Percentiles rank a stretch among this genome's conserved stretches.
phyloP scores from a whole-genome alignment of 2,888 invertebrate genomes.

The Rosalia funebris region DNA sequence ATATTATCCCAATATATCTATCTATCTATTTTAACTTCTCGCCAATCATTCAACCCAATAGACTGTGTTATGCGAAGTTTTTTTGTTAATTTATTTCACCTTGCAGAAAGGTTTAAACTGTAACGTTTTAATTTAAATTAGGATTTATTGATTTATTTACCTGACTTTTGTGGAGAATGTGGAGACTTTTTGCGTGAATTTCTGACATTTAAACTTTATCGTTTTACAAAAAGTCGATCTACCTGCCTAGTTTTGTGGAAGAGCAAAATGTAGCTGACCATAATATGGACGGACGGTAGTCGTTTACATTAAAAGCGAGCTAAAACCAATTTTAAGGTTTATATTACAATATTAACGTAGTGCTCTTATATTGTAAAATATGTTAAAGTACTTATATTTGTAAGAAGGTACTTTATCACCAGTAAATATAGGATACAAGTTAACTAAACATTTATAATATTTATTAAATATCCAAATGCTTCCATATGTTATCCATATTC shows the following conservation, averaged over 20 bases:
- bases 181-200: neutral
- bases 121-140: slow-evolving; percentile 5
- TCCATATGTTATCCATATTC: no score
- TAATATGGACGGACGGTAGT: neutral
- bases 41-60: slow-evolving; percentile 12
- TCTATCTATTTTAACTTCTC: slow-evolving; percentile 24
- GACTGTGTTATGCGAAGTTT: slow-evolving; percentile 6
- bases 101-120: slow-evolving; percentile 9
- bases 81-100: slow-evolving; percentile 5
- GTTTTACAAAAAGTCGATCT: neutral
- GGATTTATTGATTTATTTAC: neutral
- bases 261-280: neutral
- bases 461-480: no score
- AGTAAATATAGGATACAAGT: no score
- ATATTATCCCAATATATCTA: slow-evolving; percentile 14
- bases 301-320: neutral
- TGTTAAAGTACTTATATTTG: no score
- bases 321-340: no score
- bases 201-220: neutral
- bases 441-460: no score
- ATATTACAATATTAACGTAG: no score
- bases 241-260: neutral
- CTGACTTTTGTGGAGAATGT: neutral
- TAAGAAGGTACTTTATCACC: no score
- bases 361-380: no score